phyloP scores from a whole-genome alignment of 2,797 vertebrate genomes.

The Premnoplex brunnescens region DNA sequence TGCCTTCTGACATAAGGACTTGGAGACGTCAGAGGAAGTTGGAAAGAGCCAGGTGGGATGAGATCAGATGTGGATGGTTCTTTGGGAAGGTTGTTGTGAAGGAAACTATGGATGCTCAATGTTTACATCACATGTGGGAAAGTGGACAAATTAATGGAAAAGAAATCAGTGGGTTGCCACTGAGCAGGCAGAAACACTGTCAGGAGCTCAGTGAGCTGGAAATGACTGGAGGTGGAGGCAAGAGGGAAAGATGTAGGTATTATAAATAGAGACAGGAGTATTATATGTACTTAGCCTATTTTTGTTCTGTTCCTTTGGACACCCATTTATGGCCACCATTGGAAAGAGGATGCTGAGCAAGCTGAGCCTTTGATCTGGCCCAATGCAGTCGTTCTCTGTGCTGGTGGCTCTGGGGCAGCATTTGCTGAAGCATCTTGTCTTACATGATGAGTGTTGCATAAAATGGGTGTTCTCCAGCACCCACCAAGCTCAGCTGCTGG shows the following conservation, averaged over 20 bases:
- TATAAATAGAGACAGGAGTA: conserved; percentile 42
- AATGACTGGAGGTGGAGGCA: not conserved
- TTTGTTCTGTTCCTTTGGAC: conserved; percentile 41
- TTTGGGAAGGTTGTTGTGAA: not conserved
- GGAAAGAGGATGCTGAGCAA: not conserved
- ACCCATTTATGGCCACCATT: conserved; percentile 5
- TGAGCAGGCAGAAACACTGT: not conserved
- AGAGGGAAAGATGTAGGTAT: not conserved
- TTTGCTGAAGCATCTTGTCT: not conserved
- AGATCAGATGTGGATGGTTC: not conserved
- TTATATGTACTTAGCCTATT: conserved; percentile 40
- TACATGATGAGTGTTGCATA: fast-evolving
- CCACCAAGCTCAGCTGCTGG: not conserved
- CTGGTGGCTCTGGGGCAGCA: not conserved
- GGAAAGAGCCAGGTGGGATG: not conserved
- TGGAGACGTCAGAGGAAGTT: not conserved
- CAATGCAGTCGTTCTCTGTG: not conserved
- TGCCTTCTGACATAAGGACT: not conserved
- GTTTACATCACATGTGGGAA: not conserved
- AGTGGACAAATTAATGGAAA: not conserved
- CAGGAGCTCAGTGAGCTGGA: not conserved
- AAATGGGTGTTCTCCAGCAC: not conserved
- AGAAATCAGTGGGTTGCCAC: not conserved
- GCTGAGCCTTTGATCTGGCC: conserved; percentile 25
- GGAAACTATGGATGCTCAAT: not conserved